These are phyloP conservation scores for Diaphora mendica DNA, from an alignment of 2,888 invertebrate species.

Conservation along the genomic window DNA sequence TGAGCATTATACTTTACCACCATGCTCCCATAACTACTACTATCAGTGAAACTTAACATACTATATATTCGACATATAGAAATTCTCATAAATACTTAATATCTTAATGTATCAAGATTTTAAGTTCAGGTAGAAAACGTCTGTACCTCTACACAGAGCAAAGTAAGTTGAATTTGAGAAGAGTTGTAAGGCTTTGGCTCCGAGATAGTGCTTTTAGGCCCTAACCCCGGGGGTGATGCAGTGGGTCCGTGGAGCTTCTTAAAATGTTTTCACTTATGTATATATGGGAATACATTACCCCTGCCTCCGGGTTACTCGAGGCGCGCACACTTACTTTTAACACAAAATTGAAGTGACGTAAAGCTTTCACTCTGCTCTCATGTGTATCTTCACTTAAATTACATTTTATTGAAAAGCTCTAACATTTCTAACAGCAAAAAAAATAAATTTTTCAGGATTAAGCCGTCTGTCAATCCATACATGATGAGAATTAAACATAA, in stretches of 20 bases:
- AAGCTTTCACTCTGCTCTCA: conserved; percentile 81
- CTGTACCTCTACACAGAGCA: conserved; percentile 78
- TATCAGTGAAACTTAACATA: background rate
- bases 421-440: conserved; percentile 56
- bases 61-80: background rate
- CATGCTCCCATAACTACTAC: conserved; percentile 15
- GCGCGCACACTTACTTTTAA: conserved; percentile 83
- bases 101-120: conserved; percentile 66
- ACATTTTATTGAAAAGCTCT: conserved; percentile 79
- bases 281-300: conserved; percentile 86
- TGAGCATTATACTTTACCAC: background rate
- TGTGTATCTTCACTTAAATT: conserved; percentile 82
- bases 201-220: conserved; percentile 87
- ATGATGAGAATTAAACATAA: background rate
- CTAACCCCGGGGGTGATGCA: conserved; percentile 86
- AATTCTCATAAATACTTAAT: conserved; percentile 28
- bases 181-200: conserved; percentile 87
- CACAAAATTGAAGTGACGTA: conserved; percentile 85
- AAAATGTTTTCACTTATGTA: conserved; percentile 87
- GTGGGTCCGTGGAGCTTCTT: conserved; percentile 85
- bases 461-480: conserved; percentile 25
- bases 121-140: conserved; percentile 58
- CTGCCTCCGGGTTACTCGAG: conserved; percentile 83
- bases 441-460: conserved; percentile 37
- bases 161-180: conserved; percentile 87